These are phyloP conservation scores for Drosophila melanosoma DNA, from an alignment of 2,888 invertebrate genomes.

Conservation along the genomic window DNA sequence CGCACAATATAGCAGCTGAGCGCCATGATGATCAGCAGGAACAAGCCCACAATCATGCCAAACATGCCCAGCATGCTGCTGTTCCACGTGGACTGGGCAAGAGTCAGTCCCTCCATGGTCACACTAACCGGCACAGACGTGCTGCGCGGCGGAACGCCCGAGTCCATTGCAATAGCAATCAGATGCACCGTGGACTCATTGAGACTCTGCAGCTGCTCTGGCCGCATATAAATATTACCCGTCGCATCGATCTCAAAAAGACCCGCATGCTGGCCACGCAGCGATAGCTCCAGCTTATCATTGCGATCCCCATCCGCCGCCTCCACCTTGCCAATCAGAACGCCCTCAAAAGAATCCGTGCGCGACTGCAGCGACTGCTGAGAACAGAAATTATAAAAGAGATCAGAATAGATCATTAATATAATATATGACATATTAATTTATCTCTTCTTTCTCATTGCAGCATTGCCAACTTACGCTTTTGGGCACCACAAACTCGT, in stretches of 20 bases:
- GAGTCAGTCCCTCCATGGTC: conserved; percentile 86
- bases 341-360: conserved; percentile 82
- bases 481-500: conserved; percentile 89
- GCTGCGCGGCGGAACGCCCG: conserved; percentile 93
- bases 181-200: conserved; percentile 89
- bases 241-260: conserved; percentile 83
- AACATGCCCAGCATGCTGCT: conserved; percentile 86
- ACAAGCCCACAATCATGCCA: conserved; percentile 90
- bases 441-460: background rate
- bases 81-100: conserved; percentile 85
- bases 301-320: conserved; percentile 94
- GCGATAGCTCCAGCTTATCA: conserved; percentile 90
- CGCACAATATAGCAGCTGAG: conserved; percentile 92
- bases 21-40: conserved; percentile 90
- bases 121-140: conserved; percentile 89
- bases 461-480: conserved; percentile 71
- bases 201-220: conserved; percentile 85
- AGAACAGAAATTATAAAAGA: conserved; percentile 48
- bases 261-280: conserved; percentile 89
- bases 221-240: conserved; percentile 88
- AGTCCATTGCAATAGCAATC: conserved; percentile 93
- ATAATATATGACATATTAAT: background rate
- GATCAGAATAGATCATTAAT: background rate
- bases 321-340: conserved; percentile 89
- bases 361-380: conserved; percentile 78